Percentiles rank a stretch among this genome's conserved stretches.
phyloP scores from a whole-genome alignment of 2,888 invertebrate genomes.

The Tetanocera ferruginea region DNA sequence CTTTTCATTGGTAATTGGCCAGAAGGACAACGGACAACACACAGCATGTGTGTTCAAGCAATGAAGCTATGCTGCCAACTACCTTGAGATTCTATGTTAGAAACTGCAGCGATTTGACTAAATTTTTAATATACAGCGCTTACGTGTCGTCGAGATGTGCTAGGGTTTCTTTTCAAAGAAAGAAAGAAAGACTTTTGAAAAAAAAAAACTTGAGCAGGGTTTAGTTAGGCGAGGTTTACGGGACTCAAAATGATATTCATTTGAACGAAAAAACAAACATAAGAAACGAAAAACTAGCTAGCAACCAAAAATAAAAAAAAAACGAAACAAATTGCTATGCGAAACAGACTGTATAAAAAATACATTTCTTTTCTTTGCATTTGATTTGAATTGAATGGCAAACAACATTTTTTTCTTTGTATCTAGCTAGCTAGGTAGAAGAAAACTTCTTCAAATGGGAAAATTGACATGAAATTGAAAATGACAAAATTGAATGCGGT shows the following conservation, averaged over 20 bases:
- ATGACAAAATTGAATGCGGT: slow-evolving; percentile 23
- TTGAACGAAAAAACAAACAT: not conserved
- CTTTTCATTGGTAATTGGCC: not conserved
- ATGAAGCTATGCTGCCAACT: not conserved
- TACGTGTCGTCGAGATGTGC: slow-evolving; percentile 16
- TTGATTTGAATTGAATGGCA: slow-evolving; percentile 13
- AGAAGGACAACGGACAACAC: too few species aligned
- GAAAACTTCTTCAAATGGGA: slow-evolving; percentile 8
- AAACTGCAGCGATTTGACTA: slow-evolving; percentile 31
- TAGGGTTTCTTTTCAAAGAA: too few species aligned
- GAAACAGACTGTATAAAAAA: not conserved
- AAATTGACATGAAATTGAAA: slow-evolving; percentile 35
- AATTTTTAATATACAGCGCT: slow-evolving; percentile 30
- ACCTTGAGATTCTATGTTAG: not conserved
- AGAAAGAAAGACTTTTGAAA: too few species aligned
- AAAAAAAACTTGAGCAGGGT: not conserved
- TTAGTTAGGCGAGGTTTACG: not conserved
- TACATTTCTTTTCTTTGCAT: slow-evolving; percentile 9
- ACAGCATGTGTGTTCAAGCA: not conserved
- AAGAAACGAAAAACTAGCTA: not conserved
- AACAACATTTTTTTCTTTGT: not conserved
- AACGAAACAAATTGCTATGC: slow-evolving; percentile 13
- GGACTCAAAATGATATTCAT: not conserved
- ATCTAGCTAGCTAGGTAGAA: not conserved
- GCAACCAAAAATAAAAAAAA: not conserved